Percentiles rank a stretch among this genome's conserved stretches.
phyloP scores from a whole-genome alignment of 1,140 invertebrate genomes.

The Agrilus planipennis region DNA sequence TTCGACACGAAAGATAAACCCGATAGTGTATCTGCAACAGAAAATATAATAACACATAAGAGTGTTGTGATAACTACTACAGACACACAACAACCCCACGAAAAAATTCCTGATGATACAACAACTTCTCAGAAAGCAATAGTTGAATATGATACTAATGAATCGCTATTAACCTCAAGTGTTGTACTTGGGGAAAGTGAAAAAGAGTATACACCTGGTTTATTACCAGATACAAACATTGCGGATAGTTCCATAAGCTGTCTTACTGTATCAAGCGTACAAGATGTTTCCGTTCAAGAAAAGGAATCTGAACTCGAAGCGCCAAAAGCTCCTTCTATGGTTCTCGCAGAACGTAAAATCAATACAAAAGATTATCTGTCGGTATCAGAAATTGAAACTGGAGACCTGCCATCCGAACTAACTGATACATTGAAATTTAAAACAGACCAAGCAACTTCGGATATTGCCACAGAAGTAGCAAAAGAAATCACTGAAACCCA shows the following conservation, averaged over 20 bases:
- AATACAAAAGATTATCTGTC: slow-evolving; percentile 41
- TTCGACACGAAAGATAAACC: slow-evolving; percentile 38
- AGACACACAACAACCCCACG: slow-evolving; percentile 47
- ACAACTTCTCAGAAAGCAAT: slow-evolving; percentile 39
- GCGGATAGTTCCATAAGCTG: slow-evolving; percentile 39
- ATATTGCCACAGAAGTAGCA: slow-evolving; percentile 42
- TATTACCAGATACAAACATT: slow-evolving; percentile 36
- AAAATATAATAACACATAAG: slow-evolving; percentile 45
- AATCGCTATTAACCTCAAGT: slow-evolving; percentile 45
- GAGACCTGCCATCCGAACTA: slow-evolving; percentile 41
- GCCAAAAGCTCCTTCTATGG: slow-evolving; percentile 34
- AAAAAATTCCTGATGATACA: slow-evolving; percentile 36
- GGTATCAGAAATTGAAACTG: slow-evolving; percentile 41
- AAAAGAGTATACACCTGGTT: slow-evolving; percentile 34
- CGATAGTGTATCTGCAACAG: slow-evolving; percentile 37
- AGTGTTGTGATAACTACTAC: slow-evolving; percentile 45
- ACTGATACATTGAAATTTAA: slow-evolving; percentile 40
- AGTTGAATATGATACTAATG: slow-evolving; percentile 43
- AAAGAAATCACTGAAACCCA: slow-evolving; percentile 43
- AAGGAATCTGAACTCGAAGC: slow-evolving; percentile 40
- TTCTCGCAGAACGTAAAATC: slow-evolving; percentile 39
- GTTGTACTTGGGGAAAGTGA: slow-evolving; percentile 48
- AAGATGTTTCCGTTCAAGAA: slow-evolving; percentile 42
- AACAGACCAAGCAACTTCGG: slow-evolving; percentile 37
- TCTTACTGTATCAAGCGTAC: slow-evolving; percentile 41